Conservation (phyloP, 2,888 invertebrate species). For the Choristoneura rosaceana region DNA sequence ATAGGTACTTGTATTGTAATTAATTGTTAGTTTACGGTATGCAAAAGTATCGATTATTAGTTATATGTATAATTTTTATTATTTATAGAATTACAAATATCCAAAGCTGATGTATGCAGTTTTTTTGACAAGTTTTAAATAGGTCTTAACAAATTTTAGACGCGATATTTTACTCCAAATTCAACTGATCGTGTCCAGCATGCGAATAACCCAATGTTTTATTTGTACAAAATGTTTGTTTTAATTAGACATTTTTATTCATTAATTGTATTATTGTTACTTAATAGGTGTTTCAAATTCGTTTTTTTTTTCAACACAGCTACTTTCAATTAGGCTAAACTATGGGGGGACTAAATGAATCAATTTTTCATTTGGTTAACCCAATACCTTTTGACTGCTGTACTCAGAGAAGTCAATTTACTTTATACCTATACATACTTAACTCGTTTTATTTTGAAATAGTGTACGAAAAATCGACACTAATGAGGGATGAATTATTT, state of each 20-base stretch:
- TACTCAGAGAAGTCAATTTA: background rate
- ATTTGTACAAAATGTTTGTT: conserved; percentile 40
- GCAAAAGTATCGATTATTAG: conserved; percentile 35
- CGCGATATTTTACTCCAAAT: conserved; percentile 18
- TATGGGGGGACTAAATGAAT: conserved; percentile 2
- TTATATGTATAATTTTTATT: conserved; percentile 38
- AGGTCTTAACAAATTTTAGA: conserved; percentile 35
- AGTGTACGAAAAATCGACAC: background rate
- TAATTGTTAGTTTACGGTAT: conserved; percentile 32
- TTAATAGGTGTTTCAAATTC: conserved; percentile 25
- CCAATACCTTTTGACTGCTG: background rate
- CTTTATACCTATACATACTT: background rate
- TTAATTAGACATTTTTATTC: conserved; percentile 32
- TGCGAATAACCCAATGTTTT: conserved; percentile 26
- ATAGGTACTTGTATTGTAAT: conserved; percentile 25
- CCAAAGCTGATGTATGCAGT: conserved; percentile 23
- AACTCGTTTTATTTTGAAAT: background rate
- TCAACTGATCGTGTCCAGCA: background rate
- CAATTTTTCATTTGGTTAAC: background rate
- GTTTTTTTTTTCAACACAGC: conserved; percentile 30
- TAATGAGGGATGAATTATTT: background rate
- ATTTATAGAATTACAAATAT: conserved; percentile 34
- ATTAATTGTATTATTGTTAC: conserved; percentile 21
- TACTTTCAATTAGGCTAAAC: conserved; percentile 25
- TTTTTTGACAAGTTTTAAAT: conserved; percentile 38